These are phyloP conservation scores for Zoanthus sociatus DNA, from an alignment of 92 coral and sea anemone species.

Conservation along the genomic window DNA sequence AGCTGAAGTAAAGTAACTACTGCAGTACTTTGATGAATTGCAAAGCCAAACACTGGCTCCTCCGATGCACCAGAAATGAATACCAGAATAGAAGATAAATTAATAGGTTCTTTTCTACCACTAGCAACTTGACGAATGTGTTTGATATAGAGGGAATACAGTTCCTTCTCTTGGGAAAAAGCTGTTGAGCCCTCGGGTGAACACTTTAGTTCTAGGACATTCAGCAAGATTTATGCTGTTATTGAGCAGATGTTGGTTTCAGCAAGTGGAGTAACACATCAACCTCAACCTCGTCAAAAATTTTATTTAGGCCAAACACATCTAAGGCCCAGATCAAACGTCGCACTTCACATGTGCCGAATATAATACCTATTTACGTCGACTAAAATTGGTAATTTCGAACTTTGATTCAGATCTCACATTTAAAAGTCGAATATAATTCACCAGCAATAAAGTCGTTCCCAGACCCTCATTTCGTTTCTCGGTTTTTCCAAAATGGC, in stretches of 20 bases:
- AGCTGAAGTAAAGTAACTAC: too few species aligned
- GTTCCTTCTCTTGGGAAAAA: slow-evolving; percentile 55
- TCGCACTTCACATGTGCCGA: too few species aligned
- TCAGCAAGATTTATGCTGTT: slow-evolving; percentile 58
- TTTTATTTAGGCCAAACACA: too few species aligned
- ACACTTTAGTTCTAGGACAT: slow-evolving; percentile 56
- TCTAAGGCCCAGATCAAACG: too few species aligned
- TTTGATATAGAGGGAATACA: slow-evolving; percentile 70
- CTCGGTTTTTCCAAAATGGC: too few species aligned
- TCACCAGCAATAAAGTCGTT: too few species aligned
- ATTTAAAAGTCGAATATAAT: too few species aligned
- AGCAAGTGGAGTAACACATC: slow-evolving; percentile 67
- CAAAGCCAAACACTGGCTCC: slow-evolving; percentile 78
- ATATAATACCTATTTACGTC: too few species aligned
- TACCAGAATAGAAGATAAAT: slow-evolving; percentile 53
- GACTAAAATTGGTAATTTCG: too few species aligned
- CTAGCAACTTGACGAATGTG: slow-evolving; percentile 74
- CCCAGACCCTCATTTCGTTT: too few species aligned
- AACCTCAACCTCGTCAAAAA: too few species aligned
- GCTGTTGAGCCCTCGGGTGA: slow-evolving; percentile 74
- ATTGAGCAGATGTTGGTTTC: slow-evolving; percentile 50
- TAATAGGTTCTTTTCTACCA: slow-evolving; percentile 65
- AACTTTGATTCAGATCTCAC: too few species aligned
- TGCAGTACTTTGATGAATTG: slow-evolving; percentile 56
- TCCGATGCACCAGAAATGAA: slow-evolving; percentile 78